A percentile compares a stretch with the other conserved stretches of the same genome.
These are phyloP conservation scores for Drosophila lowei DNA, from an alignment of 1,140 invertebrate species.

Conservation along the genomic window DNA sequence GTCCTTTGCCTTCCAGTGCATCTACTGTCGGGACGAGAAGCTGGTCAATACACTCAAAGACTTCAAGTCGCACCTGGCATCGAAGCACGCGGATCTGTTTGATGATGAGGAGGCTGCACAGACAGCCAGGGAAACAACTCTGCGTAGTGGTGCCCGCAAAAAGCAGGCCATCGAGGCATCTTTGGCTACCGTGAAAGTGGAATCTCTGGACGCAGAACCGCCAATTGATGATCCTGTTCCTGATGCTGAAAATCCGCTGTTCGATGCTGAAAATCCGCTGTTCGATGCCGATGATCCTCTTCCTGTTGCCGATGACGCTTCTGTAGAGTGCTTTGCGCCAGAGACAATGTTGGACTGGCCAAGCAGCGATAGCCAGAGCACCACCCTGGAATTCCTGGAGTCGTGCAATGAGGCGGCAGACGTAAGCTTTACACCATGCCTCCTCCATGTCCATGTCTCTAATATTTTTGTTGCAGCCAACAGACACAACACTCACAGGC, in stretches of 20 bases:
- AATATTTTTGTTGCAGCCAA: not conserved
- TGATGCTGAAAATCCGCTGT: no score
- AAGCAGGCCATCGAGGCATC: not conserved
- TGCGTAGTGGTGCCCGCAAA: constrained; percentile 1
- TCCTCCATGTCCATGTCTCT: not conserved
- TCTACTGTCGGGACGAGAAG: constrained; percentile 19
- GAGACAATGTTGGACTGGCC: constrained; percentile 4
- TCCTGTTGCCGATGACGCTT: not conserved
- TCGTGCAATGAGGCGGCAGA: not conserved
- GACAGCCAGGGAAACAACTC: not conserved
- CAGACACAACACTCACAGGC: not conserved
- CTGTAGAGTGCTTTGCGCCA: not conserved
- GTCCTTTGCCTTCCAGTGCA: constrained; percentile 42
- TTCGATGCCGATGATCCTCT: not conserved
- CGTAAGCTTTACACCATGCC: not conserved
- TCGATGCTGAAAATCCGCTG: no score
- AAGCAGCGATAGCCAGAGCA: constrained; percentile 5
- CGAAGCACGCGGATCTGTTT: constrained; percentile 21
- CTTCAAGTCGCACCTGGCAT: constrained; percentile 34
- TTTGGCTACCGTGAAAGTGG: not conserved
- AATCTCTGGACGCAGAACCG: not conserved
- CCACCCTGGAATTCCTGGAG: not conserved
- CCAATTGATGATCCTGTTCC: no score
- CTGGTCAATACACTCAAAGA: constrained; percentile 27
- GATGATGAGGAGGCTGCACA: not conserved